phyloP scores from a whole-genome alignment of 2,888 invertebrate genomes.

The Apamea crenata region DNA sequence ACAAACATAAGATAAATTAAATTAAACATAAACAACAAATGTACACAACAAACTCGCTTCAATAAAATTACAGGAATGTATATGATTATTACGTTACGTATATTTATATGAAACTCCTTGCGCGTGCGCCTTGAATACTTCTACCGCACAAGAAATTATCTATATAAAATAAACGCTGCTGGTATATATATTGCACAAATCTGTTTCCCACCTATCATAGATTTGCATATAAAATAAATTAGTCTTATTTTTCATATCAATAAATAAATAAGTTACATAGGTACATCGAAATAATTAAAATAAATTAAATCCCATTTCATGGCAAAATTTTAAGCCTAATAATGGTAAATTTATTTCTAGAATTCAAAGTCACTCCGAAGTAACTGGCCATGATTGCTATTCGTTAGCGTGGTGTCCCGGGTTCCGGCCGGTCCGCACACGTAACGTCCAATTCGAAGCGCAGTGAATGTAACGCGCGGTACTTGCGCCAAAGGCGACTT shows the following conservation, averaged over 20 bases:
- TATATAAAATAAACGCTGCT: constrained; percentile 66
- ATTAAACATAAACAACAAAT: constrained; percentile 77
- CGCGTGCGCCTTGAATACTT: constrained; percentile 24
- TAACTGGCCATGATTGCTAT: constrained; percentile 43
- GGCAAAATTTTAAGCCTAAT: constrained; percentile 67
- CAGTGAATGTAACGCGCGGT: constrained; percentile 14
- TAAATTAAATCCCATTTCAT: constrained; percentile 73
- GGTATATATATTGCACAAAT: constrained; percentile 77
- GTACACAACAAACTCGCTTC: constrained; percentile 72
- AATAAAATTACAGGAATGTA: constrained; percentile 79
- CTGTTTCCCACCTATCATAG: constrained; percentile 63
- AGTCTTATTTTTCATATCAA: constrained; percentile 71
- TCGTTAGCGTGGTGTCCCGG: constrained; percentile 15
- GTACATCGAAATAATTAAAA: constrained; percentile 62
- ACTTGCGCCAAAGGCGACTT: constrained; percentile 22
- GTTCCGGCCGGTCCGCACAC: constrained; percentile 1
- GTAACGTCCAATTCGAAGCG: constrained; percentile 21
- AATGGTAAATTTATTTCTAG: constrained; percentile 65
- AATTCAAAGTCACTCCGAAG: constrained; percentile 60
- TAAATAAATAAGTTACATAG: constrained; percentile 69
- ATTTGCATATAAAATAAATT: constrained; percentile 71
- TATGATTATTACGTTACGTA: constrained; percentile 65
- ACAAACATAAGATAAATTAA: constrained; percentile 78
- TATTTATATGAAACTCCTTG: constrained; percentile 54
- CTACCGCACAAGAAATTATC: constrained; percentile 44